phyloP scores from a whole-genome alignment of 2,888 invertebrate genomes.

The Allolobophora icterica region DNA sequence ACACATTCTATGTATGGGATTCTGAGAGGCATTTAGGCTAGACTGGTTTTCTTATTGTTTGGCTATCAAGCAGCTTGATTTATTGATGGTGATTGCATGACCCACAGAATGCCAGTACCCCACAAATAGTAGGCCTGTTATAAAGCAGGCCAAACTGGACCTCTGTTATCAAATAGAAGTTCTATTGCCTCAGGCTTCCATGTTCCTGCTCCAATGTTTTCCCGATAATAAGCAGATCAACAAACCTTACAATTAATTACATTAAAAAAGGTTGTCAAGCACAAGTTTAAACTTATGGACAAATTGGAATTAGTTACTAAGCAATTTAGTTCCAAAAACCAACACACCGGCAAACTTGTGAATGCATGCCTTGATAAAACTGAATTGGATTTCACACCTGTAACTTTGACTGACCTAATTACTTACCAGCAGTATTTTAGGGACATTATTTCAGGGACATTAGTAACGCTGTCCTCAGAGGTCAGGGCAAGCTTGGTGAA shows the following conservation, averaged over 20 bases:
- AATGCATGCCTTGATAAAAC: too few relatives aligned
- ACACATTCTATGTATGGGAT: not conserved
- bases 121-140: not conserved
- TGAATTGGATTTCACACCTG: too few relatives aligned
- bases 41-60: not conserved
- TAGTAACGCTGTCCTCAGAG: too few relatives aligned
- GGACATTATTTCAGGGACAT: too few relatives aligned
- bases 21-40: not conserved
- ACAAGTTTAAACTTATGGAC: too few relatives aligned
- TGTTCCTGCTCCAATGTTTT: not conserved
- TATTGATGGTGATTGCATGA: not conserved
- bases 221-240: not conserved
- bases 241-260: not conserved
- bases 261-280: too few relatives aligned
- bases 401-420: too few relatives aligned
- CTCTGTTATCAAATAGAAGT: not conserved
- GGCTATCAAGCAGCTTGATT: not conserved
- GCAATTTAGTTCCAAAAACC: too few relatives aligned
- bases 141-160: not conserved
- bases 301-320: too few relatives aligned
- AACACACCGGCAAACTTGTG: too few relatives aligned
- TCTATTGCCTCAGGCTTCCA: not conserved
- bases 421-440: too few relatives aligned
- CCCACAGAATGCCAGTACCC: not conserved
- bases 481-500: too few relatives aligned